Base-by-base conservation (phyloP, 2,113 vertebrate genomes). In the Tauraco erythrolophus region DNA sequence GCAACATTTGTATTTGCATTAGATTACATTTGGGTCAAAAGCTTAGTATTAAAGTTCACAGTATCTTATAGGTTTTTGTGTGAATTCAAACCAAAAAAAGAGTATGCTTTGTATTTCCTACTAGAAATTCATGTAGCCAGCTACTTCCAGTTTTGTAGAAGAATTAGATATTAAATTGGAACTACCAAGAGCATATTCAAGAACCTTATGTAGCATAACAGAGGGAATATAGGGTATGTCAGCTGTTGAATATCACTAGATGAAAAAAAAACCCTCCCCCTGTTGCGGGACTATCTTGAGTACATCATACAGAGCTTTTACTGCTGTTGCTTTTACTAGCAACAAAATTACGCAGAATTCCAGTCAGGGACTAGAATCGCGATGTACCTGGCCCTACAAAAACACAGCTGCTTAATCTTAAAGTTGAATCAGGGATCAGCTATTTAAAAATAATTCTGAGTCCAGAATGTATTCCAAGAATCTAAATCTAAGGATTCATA, bases 361-460 rank as follows among this genome's bases (percentile, higher is more conserved):
- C 61, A 12, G 28, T 50, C 45, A 54, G 61, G 28, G 33, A 35
- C 64, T 60, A 33, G 51, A 84, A 68, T 87, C 11, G 18, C 4
- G 0, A 24, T 24, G n/a, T 91, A 74, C 56, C 56, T 86, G 76
- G 33, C 28, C 7, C 56, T 91, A 18, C 56, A 79, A 77, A 78
- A 91, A 48, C 39, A 68, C 50, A 70, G 43, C 46, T 92, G 41
- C 37, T 61, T 57, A 28, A 27, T 69, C 61, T 61, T 23, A 8
- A 69, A 91, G 81, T 45, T 82, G 69, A 80, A 88, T 76, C 33
- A 82, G 33, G 30, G 31, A 35, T 93, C 1, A 0, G 27, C 14
- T 79, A 31, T 82, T 89, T 90, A 64, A 92, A 91, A 64, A 82
- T 82, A 80, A 48, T 71, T 83, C 65, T 94, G 84, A 83, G 57